These are phyloP conservation scores for Melieria crassipennis DNA, from an alignment of 2,888 invertebrate genomes.

Conservation along the genomic window DNA sequence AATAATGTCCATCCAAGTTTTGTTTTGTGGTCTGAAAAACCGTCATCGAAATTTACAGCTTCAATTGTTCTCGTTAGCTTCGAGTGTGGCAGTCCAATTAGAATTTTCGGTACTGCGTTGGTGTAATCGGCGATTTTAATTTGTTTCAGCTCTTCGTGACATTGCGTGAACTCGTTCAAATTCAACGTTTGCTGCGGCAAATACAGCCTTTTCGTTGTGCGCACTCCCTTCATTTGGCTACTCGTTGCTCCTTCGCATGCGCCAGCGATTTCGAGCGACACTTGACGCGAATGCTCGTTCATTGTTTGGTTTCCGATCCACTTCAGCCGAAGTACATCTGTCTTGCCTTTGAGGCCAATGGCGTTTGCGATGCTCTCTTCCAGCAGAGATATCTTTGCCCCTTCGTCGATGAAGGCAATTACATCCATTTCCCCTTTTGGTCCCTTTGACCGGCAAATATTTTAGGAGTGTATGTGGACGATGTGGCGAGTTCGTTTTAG, in stretches of 20 bases:
- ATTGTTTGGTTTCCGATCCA: constrained; percentile 6
- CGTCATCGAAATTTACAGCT: constrained; percentile 13
- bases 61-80: not conserved
- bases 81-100: constrained; percentile 10
- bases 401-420: constrained; percentile 8
- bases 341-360: constrained; percentile 3
- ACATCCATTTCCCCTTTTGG: constrained; percentile 6
- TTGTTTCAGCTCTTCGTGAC: not conserved
- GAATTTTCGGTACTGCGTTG: constrained; percentile 10
- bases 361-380: constrained; percentile 1
- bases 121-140: not conserved
- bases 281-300: constrained; percentile 4
- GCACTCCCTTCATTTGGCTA: constrained; percentile 4
- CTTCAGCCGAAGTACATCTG: constrained; percentile 8
- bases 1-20: constrained; percentile 12
- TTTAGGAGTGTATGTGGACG: not conserved
- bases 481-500: not conserved
- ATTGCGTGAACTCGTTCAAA: constrained; percentile 4
- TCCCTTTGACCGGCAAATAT: not conserved
- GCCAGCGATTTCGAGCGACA: constrained; percentile 10
- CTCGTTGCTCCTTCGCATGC: not conserved
- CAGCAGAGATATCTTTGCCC: constrained; percentile 5
- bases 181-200: constrained; percentile 6
- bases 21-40: constrained; percentile 13
- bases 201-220: constrained; percentile 5